These are phyloP conservation scores for Anagyrus pseudococci DNA, from an alignment of 2,888 invertebrate genomes.

Conservation along the genomic window DNA sequence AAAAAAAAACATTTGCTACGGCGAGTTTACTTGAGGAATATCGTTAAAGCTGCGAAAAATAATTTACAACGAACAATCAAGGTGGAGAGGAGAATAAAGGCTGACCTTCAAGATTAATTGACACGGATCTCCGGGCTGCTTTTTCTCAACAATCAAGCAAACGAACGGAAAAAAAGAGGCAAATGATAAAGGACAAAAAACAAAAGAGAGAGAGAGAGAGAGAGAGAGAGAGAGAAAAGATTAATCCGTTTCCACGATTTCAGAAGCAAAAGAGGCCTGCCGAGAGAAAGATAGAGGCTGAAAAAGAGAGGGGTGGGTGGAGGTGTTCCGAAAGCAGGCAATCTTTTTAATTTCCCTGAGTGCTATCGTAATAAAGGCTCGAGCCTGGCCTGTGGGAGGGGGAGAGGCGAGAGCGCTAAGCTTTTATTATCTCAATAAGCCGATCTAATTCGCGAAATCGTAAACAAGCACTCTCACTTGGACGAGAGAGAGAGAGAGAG, in stretches of 20 bases:
- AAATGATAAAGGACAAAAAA: not conserved
- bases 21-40: too few relatives aligned
- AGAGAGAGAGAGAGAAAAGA: not conserved
- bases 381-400: not conserved
- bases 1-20: too few relatives aligned
- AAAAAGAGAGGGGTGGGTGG: not conserved
- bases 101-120: too few relatives aligned
- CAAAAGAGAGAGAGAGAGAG: not conserved
- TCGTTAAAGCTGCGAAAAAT: too few relatives aligned
- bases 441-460: slow-evolving; percentile 25
- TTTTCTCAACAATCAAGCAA: too few relatives aligned
- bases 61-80: too few relatives aligned
- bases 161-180: not conserved
- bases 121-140: too few relatives aligned
- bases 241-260: not conserved
- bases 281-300: not conserved
- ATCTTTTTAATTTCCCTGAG: slow-evolving; percentile 25
- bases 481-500: not conserved
- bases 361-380: slow-evolving; percentile 14
- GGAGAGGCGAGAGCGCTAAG: not conserved
- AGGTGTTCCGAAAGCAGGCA: not conserved
- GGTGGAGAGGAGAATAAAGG: too few relatives aligned
- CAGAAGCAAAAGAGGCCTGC: not conserved
- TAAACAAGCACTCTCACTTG: slow-evolving; percentile 21
- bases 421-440: slow-evolving; percentile 29